phyloP scores from a whole-genome alignment of 2,797 vertebrate genomes.

The Sphenodon punctatus region DNA sequence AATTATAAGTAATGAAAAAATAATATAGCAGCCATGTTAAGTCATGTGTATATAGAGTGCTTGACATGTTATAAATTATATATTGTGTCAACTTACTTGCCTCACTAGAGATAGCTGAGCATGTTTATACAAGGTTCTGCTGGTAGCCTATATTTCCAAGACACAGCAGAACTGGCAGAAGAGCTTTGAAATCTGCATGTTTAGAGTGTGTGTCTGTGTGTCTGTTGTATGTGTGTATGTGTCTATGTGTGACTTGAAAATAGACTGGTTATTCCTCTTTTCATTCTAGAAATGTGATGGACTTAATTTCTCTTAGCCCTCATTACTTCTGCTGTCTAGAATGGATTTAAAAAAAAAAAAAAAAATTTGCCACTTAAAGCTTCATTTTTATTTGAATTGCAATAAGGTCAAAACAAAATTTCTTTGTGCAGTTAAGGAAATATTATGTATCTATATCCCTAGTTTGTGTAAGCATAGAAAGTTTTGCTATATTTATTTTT shows the following conservation, averaged over 20 bases:
- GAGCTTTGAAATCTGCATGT: no score
- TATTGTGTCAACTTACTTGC: neutral
- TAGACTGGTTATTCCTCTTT: neutral
- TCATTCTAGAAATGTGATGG: neutral
- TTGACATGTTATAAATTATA: no score
- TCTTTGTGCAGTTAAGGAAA: neutral
- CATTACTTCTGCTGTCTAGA: fast-evolving
- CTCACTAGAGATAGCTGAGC: fast-evolving
- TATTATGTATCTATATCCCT: neutral
- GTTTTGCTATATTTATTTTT: neutral
- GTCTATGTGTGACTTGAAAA: neutral
- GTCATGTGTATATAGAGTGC: neutral
- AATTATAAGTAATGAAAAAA: no score
- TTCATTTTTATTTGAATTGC: neutral
- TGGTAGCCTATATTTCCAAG: fast-evolving
- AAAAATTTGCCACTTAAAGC: fast-evolving
- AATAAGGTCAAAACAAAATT: neutral
- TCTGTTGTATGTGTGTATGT: no score
- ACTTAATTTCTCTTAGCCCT: neutral
- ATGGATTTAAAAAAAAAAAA: no score
- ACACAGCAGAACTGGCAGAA: neutral
- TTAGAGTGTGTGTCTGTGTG: no score
- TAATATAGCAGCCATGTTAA: no score
- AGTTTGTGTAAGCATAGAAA: neutral
- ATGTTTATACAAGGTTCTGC: neutral